phyloP scores from a whole-genome alignment of 2,888 invertebrate species.

The Smittia sp. region DNA sequence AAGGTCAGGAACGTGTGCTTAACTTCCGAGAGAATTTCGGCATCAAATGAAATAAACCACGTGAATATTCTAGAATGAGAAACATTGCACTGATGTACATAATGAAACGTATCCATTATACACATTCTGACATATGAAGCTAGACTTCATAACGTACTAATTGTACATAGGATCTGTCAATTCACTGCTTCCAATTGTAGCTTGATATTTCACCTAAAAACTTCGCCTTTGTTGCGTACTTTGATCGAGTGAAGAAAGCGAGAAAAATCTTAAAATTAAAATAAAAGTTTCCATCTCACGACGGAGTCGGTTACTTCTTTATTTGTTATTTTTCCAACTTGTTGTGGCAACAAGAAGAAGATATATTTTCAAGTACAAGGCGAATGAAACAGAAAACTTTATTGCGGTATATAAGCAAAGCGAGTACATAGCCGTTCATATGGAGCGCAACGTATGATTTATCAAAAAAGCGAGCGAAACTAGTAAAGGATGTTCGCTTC shows the following conservation, averaged over 20 bases:
- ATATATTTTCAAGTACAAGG: conserved; percentile 40
- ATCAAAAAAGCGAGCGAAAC: conserved; percentile 35
- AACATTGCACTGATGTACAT: neutral
- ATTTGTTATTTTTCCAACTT: conserved; percentile 5
- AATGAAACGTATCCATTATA: too few relatives aligned
- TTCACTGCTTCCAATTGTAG: too few relatives aligned
- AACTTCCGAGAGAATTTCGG: neutral
- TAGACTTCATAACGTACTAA: too few relatives aligned
- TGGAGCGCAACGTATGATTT: conserved; percentile 24
- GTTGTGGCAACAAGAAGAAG: conserved; percentile 24
- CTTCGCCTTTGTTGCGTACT: neutral
- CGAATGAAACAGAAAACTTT: conserved; percentile 41
- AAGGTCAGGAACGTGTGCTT: conserved; percentile 6
- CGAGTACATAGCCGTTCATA: neutral
- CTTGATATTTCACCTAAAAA: neutral
- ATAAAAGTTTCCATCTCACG: conserved; percentile 17
- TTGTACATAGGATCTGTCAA: too few relatives aligned
- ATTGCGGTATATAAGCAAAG: conserved; percentile 38
- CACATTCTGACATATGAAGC: too few relatives aligned
- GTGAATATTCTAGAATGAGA: neutral
- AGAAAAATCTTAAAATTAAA: neutral
- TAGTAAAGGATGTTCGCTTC: conserved; percentile 24
- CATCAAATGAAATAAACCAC: neutral
- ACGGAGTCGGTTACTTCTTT: conserved; percentile 38
- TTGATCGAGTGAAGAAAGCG: neutral